Evolutionary conservation across 2,113 vertebrate genomes (phyloP).

Genomic region (Hypanus sabinus): DNA sequence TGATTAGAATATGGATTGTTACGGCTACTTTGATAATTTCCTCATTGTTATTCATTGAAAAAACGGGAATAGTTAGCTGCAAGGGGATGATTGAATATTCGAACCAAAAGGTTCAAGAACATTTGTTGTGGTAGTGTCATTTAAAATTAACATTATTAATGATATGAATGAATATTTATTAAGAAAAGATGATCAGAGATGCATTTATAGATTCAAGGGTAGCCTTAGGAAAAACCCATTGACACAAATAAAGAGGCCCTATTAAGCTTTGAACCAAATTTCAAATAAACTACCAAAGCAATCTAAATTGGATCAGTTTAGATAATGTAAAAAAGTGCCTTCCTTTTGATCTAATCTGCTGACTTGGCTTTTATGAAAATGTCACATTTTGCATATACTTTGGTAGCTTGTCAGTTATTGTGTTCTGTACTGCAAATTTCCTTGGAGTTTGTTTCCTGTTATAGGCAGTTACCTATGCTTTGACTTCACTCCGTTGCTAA

Average conservation of each 20-base stretch:
- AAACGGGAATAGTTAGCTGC: neutral
- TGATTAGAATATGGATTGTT: constrained; percentile 18
- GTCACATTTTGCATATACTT: neutral
- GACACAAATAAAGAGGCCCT: neutral
- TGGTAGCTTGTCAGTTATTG: neutral
- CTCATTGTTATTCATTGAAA: constrained; percentile 33
- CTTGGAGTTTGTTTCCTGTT: neutral
- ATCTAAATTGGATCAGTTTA: constrained; percentile 7
- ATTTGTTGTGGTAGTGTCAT: neutral
- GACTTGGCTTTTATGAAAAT: neutral
- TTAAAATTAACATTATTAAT: constrained; percentile 29
- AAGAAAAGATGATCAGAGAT: neutral
- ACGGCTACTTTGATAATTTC: neutral
- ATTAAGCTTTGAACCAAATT: neutral
- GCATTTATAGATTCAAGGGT: neutral
- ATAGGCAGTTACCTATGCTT: neutral
- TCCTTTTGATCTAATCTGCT: neutral
- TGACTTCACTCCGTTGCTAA: neutral
- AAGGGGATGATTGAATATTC: neutral
- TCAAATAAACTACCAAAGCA: constrained; percentile 13
- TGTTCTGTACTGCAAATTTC: neutral
- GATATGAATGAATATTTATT: constrained; percentile 31
- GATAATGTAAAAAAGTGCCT: neutral
- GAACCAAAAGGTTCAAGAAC: constrained; percentile 8
- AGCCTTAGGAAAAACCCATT: constrained; percentile 9